A percentile compares a stretch with the other conserved stretches of the same genome.
These are phyloP conservation scores for Epistrophella euchroma DNA, from an alignment of 2,888 invertebrate species.

Conservation along the genomic window DNA sequence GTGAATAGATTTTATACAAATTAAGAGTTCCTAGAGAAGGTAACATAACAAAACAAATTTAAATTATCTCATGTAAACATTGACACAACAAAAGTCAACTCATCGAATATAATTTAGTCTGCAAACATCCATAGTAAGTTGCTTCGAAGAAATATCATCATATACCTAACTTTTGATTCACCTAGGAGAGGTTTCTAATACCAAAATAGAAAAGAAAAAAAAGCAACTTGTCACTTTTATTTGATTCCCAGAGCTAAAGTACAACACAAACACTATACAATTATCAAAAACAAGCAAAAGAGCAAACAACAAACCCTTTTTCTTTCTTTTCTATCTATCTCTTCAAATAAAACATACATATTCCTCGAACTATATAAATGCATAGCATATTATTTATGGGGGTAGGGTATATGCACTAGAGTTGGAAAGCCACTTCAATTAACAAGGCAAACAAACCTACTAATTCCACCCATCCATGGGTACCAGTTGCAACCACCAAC, in stretches of 20 bases:
- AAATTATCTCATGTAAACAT: background rate
- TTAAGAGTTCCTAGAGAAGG: background rate
- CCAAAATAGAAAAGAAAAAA: background rate
- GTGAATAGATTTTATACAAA: background rate
- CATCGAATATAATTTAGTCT: conserved; percentile 12
- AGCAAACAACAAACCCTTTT: conserved; percentile 22
- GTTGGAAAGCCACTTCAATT: conserved; percentile 68
- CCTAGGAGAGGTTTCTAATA: background rate
- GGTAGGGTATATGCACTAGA: background rate
- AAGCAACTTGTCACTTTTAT: conserved; percentile 16
- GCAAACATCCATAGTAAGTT: background rate
- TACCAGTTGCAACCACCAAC: background rate
- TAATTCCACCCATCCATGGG: conserved; percentile 49
- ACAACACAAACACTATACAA: conserved; percentile 57
- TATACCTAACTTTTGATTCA: background rate
- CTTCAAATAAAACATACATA: conserved; percentile 6
- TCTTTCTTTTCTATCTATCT: background rate
- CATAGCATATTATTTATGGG: background rate
- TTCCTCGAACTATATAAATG: background rate
- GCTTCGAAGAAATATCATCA: background rate
- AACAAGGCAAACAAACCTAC: conserved; percentile 65
- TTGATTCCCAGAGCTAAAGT: conserved; percentile 30
- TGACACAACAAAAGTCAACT: background rate
- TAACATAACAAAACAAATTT: conserved; percentile 5
- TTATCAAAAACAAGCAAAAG: conserved; percentile 66